Evolutionary conservation across 2,888 invertebrate genomes (phyloP), one percentile per base, ranked within the genome.

Genomic region (Copidosoma aretas): DNA sequence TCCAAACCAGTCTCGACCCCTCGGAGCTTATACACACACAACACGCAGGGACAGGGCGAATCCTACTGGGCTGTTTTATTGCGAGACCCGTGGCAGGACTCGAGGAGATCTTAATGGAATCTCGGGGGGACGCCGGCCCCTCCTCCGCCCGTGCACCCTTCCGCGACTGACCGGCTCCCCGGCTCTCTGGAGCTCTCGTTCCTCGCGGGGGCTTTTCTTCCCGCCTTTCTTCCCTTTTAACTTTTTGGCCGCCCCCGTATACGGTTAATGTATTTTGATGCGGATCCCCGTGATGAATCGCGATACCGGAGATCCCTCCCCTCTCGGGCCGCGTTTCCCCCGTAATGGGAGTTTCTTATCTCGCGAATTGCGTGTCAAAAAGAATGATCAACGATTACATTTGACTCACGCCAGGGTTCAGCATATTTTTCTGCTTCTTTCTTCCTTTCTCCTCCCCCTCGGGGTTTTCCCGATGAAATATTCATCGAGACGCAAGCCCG

Each of bases 101-200:
- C 81, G 80, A 81, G 78, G 81, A 82, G 82, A 83, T 83, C 83
- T 82, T 83, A 83, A 83, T 83, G 81, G 83, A 83, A 83, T 83
- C 83, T 83, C 76, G 78, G 79, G 78, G 79, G 58, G 32, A 32
- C 8, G 32, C 43, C 12, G 15, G 15, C 56, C 1, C 56, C 56
- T 25, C 56, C 1, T 58, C 67, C 64, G 62, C 70, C 72, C 70
- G 72, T 73, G 41, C 41, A 8, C 41, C 41, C 14, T 46, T 46
- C 43, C 43, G 32, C 32, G 32, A 8, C 32, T 3, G n/a, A n/a
- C 3, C 32, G 32, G 32, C 32, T 32, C 32, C 8, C 53, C 22
- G 74, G 67, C 73, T 73, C 72, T 72, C n/a, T n/a, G n/a, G n/a
- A n/a, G n/a, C n/a, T n/a, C n/a, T 32, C 32, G 8, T 32, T 8